A percentile compares a stretch with the other conserved stretches of the same genome.
phyloP scores from a whole-genome alignment of 2,888 invertebrate genomes.

The Torymus aiolomorphi region DNA sequence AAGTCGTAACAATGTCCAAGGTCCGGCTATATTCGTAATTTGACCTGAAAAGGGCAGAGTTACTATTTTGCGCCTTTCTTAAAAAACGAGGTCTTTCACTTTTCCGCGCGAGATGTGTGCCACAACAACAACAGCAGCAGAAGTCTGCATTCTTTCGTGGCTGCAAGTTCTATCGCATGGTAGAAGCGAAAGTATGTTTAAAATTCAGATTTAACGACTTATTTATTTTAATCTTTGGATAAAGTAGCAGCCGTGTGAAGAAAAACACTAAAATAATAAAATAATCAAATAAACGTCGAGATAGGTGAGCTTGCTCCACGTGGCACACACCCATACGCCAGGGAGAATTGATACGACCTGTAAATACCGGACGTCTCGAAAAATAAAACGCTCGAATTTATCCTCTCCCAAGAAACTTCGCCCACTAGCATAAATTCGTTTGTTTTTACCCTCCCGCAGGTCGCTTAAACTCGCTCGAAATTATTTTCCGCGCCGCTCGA shows the following conservation, averaged over 20 bases:
- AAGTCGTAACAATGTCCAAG: constrained; percentile 41
- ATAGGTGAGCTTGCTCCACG: no score
- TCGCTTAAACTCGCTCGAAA: constrained; percentile 47
- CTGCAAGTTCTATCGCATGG: no score
- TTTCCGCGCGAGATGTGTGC: background rate
- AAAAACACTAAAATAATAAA: background rate
- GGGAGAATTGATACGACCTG: constrained; percentile 18
- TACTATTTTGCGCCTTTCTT: background rate
- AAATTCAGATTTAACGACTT: no score
- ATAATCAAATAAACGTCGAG: background rate
- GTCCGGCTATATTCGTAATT: constrained; percentile 24
- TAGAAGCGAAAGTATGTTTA: no score
- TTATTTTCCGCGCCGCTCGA: constrained; percentile 44
- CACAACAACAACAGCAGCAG: no score
- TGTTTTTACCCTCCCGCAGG: constrained; percentile 37
- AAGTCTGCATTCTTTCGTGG: no score
- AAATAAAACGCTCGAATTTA: constrained; percentile 36
- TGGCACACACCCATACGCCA: no score
- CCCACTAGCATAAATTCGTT: constrained; percentile 14
- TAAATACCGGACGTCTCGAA: background rate
- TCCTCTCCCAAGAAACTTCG: background rate
- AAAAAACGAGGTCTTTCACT: background rate
- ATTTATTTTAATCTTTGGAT: no score
- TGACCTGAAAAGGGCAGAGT: constrained; percentile 24
- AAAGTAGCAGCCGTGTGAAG: no score